Conservation (phyloP, 2,113 vertebrate genomes). For the Microcebus murinus region DNA sequence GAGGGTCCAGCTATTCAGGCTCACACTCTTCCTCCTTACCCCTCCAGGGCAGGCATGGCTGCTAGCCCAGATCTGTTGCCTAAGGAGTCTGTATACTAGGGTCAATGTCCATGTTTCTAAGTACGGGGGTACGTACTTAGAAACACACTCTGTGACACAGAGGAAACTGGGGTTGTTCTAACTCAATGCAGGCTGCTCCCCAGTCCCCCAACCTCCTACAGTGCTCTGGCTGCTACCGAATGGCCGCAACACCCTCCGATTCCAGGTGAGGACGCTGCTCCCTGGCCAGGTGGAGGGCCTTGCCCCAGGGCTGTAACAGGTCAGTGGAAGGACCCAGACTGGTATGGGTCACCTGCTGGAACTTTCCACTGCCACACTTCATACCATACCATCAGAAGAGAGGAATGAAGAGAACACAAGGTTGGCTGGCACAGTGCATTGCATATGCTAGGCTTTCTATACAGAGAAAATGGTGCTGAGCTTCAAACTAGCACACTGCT, state of each 20-base stretch:
- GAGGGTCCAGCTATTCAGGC: not conserved
- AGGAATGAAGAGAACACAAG: not conserved
- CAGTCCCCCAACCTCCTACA: fast-evolving
- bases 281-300: not conserved
- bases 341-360: not conserved
- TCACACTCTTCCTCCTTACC: not conserved
- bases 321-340: not conserved
- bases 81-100: too few species aligned
- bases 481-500: too few species aligned
- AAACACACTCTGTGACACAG: too few species aligned
- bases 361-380: not conserved
- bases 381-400: not conserved
- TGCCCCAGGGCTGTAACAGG: fast-evolving
- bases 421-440: too few species aligned
- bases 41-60: not conserved
- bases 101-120: too few species aligned
- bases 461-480: not conserved
- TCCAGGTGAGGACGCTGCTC: not conserved
- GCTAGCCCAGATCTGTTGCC: not conserved
- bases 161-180: not conserved
- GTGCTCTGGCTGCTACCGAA: not conserved
- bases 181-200: not conserved
- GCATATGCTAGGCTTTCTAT: not conserved
- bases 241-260: too few species aligned
- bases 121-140: too few species aligned